Percentiles rank a stretch among this genome's conserved stretches.
phyloP scores from a whole-genome alignment of 2,888 invertebrate species.

The Disparrhopalites patrizii region DNA sequence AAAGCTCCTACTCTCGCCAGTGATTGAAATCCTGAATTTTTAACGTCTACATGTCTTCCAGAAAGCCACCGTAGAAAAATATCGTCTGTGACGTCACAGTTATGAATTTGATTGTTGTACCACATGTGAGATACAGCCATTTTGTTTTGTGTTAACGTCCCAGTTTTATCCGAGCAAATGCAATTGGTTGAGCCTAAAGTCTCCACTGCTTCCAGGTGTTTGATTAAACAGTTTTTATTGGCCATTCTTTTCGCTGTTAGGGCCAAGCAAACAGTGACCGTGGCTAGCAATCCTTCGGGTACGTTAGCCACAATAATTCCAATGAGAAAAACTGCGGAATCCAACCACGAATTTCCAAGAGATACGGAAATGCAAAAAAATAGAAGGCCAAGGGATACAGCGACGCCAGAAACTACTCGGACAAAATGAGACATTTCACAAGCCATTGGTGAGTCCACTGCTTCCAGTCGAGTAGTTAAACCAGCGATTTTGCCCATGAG shows the following conservation, averaged over 20 bases:
- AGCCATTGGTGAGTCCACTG: slow-evolving; percentile 70
- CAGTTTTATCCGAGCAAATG: slow-evolving; percentile 60
- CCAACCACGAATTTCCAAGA: slow-evolving; percentile 58
- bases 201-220: slow-evolving; percentile 61
- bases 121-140: slow-evolving; percentile 29
- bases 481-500: slow-evolving; percentile 70
- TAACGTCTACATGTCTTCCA: slow-evolving; percentile 27
- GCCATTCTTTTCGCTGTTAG: slow-evolving; percentile 99
- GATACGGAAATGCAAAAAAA: slow-evolving; percentile 36
- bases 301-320: slow-evolving; percentile 27
- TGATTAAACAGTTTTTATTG: slow-evolving; percentile 76
- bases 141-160: slow-evolving; percentile 28
- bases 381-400: slow-evolving; percentile 48
- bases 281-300: slow-evolving; percentile 62
- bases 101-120: slow-evolving; percentile 22
- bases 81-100: slow-evolving; percentile 20
- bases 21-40: slow-evolving; percentile 48
- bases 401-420: slow-evolving; percentile 34
- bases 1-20: slow-evolving; percentile 36
- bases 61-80: slow-evolving; percentile 16
- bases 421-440: slow-evolving; percentile 73
- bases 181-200: slow-evolving; percentile 61
- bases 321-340: slow-evolving; percentile 65
- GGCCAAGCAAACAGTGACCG: slow-evolving; percentile 98
- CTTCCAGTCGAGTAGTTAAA: slow-evolving; percentile 62